Base-by-base conservation (phyloP, 2,113 vertebrate genomes). In the Hyaena hyaena region DNA sequence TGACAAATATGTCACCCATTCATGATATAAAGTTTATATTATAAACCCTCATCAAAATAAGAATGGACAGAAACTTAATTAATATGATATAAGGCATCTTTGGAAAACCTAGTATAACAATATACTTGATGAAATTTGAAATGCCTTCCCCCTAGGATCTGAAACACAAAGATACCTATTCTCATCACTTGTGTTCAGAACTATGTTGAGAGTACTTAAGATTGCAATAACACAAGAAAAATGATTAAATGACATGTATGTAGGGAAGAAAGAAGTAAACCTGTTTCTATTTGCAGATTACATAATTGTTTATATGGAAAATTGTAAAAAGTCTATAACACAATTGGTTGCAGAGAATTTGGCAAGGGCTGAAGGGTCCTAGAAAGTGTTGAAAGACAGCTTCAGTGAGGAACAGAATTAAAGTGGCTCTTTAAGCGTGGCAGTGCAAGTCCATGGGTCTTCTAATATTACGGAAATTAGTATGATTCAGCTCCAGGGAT, bases 221-320 rank as follows among this genome's bases (percentile, higher is more conserved):
- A 82, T 33, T 93, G 28, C 21, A 81, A 73, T 86, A 94, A 93
- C 58, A 65, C 17, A 93, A 95, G 68, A 86, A 77, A 93, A 77
- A 66, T 79, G 45, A 89, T 58, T 26, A 45, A 23, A 16, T 24
- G 53, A 28, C n/a, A 65, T 65, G 63, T 21, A n/a, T 16, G 39
- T 8, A 63, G 26, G 43, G 79, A 90, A 66, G 19, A 69, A 88
- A 86, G 26, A 92, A 81, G 35, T 4, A 63, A 63, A 45, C 14
- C 11, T 31, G 9, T 79, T 5, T 80, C 39, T 53, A 33, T 11
- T 82, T 63, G 8, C 39, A 83, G 66, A 83, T 92, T 63, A 68
- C 11, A 76, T 48, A 21, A 58, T 82, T 76, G 15, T n/a, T 77
- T 43, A 45, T 39, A 10, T 55, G 43, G 48, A 63, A 95, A 53